Base-by-base conservation (phyloP, 2,113 vertebrate species). In the Platycercus adscitus region DNA sequence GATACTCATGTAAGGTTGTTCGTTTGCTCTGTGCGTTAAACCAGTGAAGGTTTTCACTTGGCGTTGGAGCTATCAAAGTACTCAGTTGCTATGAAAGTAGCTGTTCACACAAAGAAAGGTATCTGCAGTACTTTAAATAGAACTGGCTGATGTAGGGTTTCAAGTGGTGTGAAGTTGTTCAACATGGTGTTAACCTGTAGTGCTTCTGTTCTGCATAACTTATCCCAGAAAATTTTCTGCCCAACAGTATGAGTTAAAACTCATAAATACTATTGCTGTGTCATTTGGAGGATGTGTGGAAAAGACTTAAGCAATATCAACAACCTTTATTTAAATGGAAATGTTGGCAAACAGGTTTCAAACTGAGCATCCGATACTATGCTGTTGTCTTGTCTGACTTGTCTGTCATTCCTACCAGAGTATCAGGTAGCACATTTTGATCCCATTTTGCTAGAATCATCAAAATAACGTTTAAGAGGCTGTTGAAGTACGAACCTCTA, bases 201-300 rank as follows among this genome's bases (percentile, higher is more conserved):
- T n/a, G 47, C 8, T 65, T 55, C 35, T 55, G 26, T n/a, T 80
- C 28, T 82, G 44, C 8, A 2, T n/a, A 70, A 29, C 3, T 49
- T 47, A 9, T 26, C 16, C 29, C 12, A 69, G 39, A 58, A 73
- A 44, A 63, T n/a, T 46, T 7, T n/a, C 8, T 46, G 2, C n/a
- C 25, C 46, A 12, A 6, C 0, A 1, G 0, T 15, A 13, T 10
- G 4, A 43, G 7, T n/a, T 61, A 37, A 75, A 75, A 14, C 17
- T 41, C 43, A 0, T 15, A 26, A 81, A 10, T 35, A 10, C 10
- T 52, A 2, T 21, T 0, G 0, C n/a, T 13, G 3, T 10, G 12
- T 44, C 17, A 26, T 58, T 44, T 10, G 31, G 25, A 46, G 13
- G 35, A 35, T 41, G 7, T 31, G 29, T 25, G 39, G 33, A 44